phyloP scores from a whole-genome alignment of 2,113 vertebrate species.

The Sylvilagus bachmani region DNA sequence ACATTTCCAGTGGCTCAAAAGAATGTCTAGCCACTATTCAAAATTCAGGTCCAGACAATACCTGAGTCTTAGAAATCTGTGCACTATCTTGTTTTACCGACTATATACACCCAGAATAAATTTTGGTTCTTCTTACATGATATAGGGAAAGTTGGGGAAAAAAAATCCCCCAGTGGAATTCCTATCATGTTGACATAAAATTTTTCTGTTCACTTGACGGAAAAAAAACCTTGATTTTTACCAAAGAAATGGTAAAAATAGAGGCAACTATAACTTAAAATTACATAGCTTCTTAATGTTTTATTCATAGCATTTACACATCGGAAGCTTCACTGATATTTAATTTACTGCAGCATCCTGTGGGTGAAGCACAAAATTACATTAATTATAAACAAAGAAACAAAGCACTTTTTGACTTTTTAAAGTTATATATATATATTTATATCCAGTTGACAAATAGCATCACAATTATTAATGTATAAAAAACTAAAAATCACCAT shows the following conservation, averaged over 20 bases:
- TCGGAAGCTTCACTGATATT: constrained; percentile 89
- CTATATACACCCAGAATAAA: constrained; percentile 39
- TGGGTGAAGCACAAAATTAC: constrained; percentile 88
- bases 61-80: constrained; percentile 37
- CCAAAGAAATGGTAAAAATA: constrained; percentile 85
- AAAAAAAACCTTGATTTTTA: constrained; percentile 75
- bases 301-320: constrained; percentile 89
- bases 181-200: constrained; percentile 31
- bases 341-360: constrained; percentile 89
- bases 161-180: constrained; percentile 50
- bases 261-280: constrained; percentile 88
- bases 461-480: constrained; percentile 87
- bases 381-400: constrained; percentile 88
- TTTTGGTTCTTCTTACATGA: constrained; percentile 56
- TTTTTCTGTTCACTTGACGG: constrained; percentile 42
- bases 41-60: constrained; percentile 14
- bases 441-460: constrained; percentile 88
- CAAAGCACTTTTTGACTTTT: constrained; percentile 84
- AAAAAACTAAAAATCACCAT: constrained; percentile 85
- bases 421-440: constrained; percentile 77
- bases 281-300: constrained; percentile 89
- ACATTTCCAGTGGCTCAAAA: constrained; percentile 41
- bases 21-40: constrained; percentile 37
- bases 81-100: constrained; percentile 32
- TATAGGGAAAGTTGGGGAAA: constrained; percentile 26